A percentile compares a stretch with the other conserved stretches of the same genome.
Conservation (phyloP, 2,797 vertebrate species). For the Bradypodion ventrale region DNA sequence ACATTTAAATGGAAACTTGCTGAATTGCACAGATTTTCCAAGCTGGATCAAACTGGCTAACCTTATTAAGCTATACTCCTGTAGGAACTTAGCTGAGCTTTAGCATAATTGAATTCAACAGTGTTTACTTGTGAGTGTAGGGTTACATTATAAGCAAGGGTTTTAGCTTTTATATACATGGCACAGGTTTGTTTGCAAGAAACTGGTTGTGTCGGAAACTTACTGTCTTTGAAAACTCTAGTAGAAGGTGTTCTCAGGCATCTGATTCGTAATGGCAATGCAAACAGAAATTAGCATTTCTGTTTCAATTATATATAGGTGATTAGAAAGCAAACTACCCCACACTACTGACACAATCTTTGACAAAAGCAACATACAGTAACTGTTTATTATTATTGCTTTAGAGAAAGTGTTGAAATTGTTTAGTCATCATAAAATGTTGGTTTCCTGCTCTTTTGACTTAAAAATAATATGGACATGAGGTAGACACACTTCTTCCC, state of each 20-base stretch:
- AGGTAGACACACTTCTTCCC: background rate
- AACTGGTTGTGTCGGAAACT: background rate
- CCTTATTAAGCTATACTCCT: background rate
- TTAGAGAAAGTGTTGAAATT: background rate
- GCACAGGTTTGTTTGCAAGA: background rate
- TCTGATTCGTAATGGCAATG: background rate
- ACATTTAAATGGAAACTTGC: background rate
- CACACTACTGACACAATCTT: slow-evolving; percentile 16
- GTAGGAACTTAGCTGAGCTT: background rate
- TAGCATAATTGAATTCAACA: background rate
- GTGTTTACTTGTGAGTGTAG: background rate
- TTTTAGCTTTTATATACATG: background rate
- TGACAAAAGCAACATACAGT: slow-evolving; percentile 29
- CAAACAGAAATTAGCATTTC: slow-evolving; percentile 48
- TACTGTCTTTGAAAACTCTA: background rate
- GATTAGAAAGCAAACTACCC: slow-evolving; percentile 40
- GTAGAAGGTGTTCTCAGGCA: background rate
- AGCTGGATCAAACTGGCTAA: background rate
- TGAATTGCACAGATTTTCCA: background rate
- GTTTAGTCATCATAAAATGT: background rate
- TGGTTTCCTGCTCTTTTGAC: background rate
- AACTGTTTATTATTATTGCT: background rate
- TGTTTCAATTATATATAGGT: slow-evolving; percentile 55
- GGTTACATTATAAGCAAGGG: background rate
- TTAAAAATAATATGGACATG: slow-evolving; percentile 5